A percentile compares a stretch with the other conserved stretches of the same genome.
Conservation (phyloP, 2,113 vertebrate species). For the Centropus unirufus region DNA sequence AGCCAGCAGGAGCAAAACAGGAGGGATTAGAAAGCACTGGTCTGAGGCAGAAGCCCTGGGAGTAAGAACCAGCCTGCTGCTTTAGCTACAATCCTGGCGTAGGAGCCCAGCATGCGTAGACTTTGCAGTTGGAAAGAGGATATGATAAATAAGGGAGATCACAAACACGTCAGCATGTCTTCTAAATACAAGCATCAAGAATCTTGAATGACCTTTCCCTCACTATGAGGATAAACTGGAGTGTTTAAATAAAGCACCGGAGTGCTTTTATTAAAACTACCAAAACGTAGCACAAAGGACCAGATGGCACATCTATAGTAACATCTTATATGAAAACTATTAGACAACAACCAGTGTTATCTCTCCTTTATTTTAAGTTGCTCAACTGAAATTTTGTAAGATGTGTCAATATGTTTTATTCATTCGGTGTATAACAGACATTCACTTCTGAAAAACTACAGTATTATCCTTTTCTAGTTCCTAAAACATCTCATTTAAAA, state of each 20-base stretch:
- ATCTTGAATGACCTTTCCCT: background rate
- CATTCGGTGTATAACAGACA: background rate
- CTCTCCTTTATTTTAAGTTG: background rate
- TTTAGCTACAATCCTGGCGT: background rate
- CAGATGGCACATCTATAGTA: background rate
- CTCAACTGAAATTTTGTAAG: background rate
- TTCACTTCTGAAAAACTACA: background rate
- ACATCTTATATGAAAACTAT: background rate
- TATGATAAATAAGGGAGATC: background rate
- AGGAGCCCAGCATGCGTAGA: background rate
- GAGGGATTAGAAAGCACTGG: background rate
- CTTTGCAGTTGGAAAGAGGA: background rate
- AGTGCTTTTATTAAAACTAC: background rate
- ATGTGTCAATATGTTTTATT: background rate
- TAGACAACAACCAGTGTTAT: background rate
- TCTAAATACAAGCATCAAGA: background rate
- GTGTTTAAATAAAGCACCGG: fast-evolving
- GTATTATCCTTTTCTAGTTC: background rate
- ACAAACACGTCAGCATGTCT: background rate
- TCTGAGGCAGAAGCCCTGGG: background rate
- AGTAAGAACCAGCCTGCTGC: background rate
- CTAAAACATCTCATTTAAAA: background rate
- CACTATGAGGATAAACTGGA: background rate
- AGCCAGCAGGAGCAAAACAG: background rate
- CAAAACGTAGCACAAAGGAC: background rate